Base-by-base conservation (phyloP, 2,888 invertebrate genomes). In the Andrena minutula region DNA sequence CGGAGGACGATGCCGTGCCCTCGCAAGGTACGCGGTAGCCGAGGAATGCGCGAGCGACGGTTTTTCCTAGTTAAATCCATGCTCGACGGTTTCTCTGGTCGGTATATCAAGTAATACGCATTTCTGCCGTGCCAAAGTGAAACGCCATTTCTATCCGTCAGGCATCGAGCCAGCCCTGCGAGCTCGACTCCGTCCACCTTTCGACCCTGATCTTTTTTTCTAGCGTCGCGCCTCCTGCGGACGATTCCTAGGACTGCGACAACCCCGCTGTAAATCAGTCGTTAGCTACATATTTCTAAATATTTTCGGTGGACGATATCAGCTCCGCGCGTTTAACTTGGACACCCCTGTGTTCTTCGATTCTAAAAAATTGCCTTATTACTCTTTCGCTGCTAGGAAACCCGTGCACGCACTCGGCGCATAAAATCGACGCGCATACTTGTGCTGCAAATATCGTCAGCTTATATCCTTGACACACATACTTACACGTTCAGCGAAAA, bases 81-180 rank as follows among this genome's bases (percentile, higher is more conserved):
- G 69, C 68, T 75, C 79, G 73, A 47, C 76, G 82, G 71, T 73
- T 66, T 41, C 63, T 51, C 63, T 30, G 47, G 83, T 76, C 85
- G 79, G 79, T 89, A 86, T 87, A 86, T 89, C 86, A 88, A 75
- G 60, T 70, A 63, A 78, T 81, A 77, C 82, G 78, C 83, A 82
- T 85, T 83, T 79, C 68, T 79, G 47, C 60, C 77, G 79, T 80
- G 80, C 81, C 84, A 60, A 63, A 56, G 80, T 70, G 82, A 83
- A 78, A 74, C 75, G 71, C 71, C 82, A 72, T 76, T 82, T 82
- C 75, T 68, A 75, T 72, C 63, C 80, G 68, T 80, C 81, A 75
- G 75, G 63, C 82, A 76, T 76, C 64, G 80, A 75, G 82, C 79
- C 82, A 79, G 70, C 56, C 53, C 41, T 16, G 23, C 65, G 10